phyloP scores from a whole-genome alignment of 2,797 vertebrate genomes.

The Malacoctenus gilli region DNA sequence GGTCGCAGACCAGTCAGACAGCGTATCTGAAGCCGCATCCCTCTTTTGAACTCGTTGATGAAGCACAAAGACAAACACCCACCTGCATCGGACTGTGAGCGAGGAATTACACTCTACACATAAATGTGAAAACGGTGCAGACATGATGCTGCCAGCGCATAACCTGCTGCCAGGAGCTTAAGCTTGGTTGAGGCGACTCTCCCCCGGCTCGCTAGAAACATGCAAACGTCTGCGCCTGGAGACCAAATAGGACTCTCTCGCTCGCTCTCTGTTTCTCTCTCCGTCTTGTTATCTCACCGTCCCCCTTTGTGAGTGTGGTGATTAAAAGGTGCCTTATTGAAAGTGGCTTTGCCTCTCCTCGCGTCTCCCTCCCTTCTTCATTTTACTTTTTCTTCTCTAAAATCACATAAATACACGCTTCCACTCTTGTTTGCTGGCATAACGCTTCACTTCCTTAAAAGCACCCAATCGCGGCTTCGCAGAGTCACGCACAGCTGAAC shows the following conservation, averaged over 20 bases:
- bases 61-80: constrained; percentile 6
- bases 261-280: too few species aligned
- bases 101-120: constrained; percentile 10
- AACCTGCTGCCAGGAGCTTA: constrained; percentile 36
- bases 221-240: constrained; percentile 28
- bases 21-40: not conserved
- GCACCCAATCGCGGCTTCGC: constrained; percentile 48
- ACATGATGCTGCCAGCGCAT: constrained; percentile 27
- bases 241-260: constrained; percentile 43
- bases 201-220: constrained; percentile 52
- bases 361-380: constrained; percentile 15
- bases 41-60: constrained; percentile 1
- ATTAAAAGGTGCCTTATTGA: constrained; percentile 71
- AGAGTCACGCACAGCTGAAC: constrained; percentile 24
- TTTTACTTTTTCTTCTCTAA: constrained; percentile 38
- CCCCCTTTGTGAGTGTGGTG: constrained; percentile 54
- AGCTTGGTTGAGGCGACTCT: constrained; percentile 50
- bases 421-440: constrained; percentile 19
- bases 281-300: constrained; percentile 62
- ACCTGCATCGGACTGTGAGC: not conserved
- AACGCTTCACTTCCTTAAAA: constrained; percentile 55
- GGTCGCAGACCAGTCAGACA: not conserved
- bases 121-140: constrained; percentile 27
- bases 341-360: constrained; percentile 47
- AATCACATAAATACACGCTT: too few species aligned